phyloP scores from a whole-genome alignment of 2,797 vertebrate species.

The Cyprinella venusta region DNA sequence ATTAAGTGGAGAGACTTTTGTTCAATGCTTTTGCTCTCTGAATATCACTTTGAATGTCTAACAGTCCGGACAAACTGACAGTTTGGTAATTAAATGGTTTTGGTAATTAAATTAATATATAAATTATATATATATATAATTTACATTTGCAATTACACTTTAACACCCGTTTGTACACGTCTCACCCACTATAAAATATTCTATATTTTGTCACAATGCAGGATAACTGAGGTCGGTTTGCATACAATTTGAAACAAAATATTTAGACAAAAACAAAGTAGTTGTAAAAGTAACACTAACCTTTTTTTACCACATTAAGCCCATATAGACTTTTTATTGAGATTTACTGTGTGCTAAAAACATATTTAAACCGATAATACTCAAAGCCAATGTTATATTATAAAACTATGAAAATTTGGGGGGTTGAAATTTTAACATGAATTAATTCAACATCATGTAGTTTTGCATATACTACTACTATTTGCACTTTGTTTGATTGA shows the following conservation, averaged over 20 bases:
- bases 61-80: neutral
- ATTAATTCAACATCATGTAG: neutral
- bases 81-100: neutral
- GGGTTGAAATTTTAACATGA: too few relatives aligned
- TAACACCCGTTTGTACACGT: neutral
- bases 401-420: neutral
- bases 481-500: neutral
- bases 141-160: neutral
- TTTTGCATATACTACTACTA: neutral
- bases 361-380: neutral
- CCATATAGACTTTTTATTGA: neutral
- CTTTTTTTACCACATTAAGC: too few relatives aligned
- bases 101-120: too few relatives aligned
- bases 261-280: neutral
- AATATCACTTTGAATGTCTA: neutral
- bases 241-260: neutral
- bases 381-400: neutral
- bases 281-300: neutral
- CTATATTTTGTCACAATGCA: neutral
- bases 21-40: neutral
- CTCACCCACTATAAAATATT: too few relatives aligned
- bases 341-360: conserved; percentile 10
- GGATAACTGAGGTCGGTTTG: neutral
- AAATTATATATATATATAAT: neutral
- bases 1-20: neutral